phyloP scores from a whole-genome alignment of 2,797 vertebrate genomes.

The Cynopterus sphinx region DNA sequence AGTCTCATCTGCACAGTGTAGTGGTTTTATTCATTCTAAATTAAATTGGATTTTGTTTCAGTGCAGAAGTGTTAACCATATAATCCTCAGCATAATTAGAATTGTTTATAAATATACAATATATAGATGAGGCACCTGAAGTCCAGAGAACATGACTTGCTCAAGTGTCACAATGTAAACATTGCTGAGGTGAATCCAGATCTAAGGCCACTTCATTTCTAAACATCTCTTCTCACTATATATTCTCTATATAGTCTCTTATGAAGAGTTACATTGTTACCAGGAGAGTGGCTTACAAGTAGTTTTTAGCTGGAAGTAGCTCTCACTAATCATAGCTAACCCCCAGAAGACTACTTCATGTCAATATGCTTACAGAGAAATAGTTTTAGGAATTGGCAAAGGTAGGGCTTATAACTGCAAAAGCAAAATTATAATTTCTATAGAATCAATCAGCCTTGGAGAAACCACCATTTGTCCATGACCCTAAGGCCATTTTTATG shows the following conservation, averaged over 20 bases:
- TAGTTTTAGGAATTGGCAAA: background rate
- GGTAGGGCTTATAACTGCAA: background rate
- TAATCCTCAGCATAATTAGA: background rate
- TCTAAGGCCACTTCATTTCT: background rate
- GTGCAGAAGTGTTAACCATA: background rate
- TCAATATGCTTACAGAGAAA: background rate
- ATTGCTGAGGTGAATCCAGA: background rate
- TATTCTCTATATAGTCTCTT: background rate
- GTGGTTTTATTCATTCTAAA: background rate
- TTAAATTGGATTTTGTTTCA: background rate
- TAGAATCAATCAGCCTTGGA: background rate
- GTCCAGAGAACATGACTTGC: background rate
- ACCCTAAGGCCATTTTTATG: background rate
- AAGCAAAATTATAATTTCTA: background rate
- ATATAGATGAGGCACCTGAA: background rate
- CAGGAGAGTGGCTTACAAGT: background rate
- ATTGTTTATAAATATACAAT: background rate
- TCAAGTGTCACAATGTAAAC: background rate
- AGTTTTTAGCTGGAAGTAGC: background rate
- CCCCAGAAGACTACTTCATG: background rate
- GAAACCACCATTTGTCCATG: background rate
- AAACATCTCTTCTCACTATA: background rate
- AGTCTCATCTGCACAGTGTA: background rate
- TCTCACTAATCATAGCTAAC: background rate
- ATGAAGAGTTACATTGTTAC: background rate